Conservation (phyloP, 2,797 vertebrate species). For the Bothrops alternatus region DNA sequence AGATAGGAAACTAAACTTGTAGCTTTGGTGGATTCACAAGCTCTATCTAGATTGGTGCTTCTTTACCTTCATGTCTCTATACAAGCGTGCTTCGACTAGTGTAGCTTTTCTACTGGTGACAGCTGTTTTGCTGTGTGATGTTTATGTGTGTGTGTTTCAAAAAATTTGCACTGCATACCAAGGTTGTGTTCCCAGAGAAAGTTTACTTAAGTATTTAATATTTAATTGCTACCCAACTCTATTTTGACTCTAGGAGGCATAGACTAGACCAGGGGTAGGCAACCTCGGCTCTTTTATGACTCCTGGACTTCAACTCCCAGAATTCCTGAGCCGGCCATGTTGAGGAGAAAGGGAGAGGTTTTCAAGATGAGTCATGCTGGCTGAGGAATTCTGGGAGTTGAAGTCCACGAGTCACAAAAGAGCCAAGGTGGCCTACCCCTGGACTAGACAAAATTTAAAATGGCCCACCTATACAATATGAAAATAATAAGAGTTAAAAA, state of each 20-base stretch:
- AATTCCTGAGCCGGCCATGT: no score
- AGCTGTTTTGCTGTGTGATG: background rate
- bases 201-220: background rate
- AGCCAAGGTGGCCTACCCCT: no score
- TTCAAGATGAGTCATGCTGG: no score
- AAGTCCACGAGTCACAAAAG: no score
- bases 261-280: background rate
- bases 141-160: accelerated
- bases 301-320: no score
- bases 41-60: background rate
- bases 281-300: no score
- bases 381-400: no score
- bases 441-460: background rate
- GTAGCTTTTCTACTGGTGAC: background rate
- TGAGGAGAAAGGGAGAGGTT: no score
- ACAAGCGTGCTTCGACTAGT: background rate
- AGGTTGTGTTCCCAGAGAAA: background rate
- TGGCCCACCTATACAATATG: background rate
- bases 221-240: background rate
- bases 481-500: background rate
- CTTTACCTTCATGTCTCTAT: no score
- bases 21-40: background rate
- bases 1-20: background rate
- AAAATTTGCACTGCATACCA: background rate
- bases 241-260: background rate